A percentile compares a stretch with the other conserved stretches of the same genome.
Conservation (phyloP, 2,113 vertebrate genomes). For the Sprattus sprattus region DNA sequence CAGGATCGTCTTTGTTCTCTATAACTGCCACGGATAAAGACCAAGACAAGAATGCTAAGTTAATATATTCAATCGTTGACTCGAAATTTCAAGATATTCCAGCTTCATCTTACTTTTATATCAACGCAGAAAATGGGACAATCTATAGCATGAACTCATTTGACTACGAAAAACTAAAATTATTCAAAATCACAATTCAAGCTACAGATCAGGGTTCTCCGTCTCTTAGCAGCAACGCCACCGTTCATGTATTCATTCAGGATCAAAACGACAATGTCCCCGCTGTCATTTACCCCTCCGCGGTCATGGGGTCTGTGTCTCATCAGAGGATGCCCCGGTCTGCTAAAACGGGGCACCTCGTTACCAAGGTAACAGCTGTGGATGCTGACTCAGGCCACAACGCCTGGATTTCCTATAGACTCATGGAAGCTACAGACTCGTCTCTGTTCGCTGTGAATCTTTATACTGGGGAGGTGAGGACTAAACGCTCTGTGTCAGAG, state of each 20-base stretch:
- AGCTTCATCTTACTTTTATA: constrained; percentile 74
- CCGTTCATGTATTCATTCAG: constrained; percentile 42
- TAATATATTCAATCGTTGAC: constrained; percentile 40
- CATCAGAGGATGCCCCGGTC: constrained; percentile 64
- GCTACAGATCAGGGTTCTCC: constrained; percentile 46
- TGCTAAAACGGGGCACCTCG: constrained; percentile 64
- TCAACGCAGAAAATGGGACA: constrained; percentile 73
- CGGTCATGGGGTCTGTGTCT: constrained; percentile 27
- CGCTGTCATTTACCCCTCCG: constrained; percentile 41
- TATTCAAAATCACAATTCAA: constrained; percentile 38
- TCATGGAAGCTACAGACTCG: constrained; percentile 60
- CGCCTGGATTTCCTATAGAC: constrained; percentile 69
- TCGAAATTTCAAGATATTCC: constrained; percentile 11
- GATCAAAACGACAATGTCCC: constrained; percentile 41
- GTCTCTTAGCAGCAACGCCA: constrained; percentile 36
- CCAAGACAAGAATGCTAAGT: constrained; percentile 26
- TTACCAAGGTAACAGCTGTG: constrained; percentile 70
- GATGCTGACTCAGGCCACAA: constrained; percentile 73
- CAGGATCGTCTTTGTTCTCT: constrained; percentile 34
- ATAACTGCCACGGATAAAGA: constrained; percentile 36
- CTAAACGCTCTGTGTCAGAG: constrained; percentile 59
- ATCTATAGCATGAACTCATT: constrained; percentile 46
- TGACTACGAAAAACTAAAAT: constrained; percentile 43
- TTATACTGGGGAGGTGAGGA: constrained; percentile 70
- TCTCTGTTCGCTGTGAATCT: constrained; percentile 65